These are phyloP conservation scores for Capromys pilorides DNA, from an alignment of 2,797 vertebrate genomes.

Conservation along the genomic window DNA sequence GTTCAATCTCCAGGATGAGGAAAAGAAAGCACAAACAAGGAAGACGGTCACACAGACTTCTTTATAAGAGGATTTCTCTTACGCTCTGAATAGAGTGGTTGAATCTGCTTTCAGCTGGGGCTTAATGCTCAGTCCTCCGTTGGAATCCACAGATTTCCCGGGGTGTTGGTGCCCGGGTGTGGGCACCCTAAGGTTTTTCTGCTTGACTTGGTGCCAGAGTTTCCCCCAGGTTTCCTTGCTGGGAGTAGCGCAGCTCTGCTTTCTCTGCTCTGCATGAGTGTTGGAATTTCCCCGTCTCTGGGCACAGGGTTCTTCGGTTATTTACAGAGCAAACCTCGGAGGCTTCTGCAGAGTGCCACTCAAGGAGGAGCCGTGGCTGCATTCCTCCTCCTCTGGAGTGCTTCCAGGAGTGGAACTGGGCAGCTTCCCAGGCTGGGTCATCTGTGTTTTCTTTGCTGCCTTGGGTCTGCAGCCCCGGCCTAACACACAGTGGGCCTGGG, in stretches of 20 bases:
- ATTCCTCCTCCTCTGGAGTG: not conserved
- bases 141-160: not conserved
- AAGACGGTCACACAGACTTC: not conserved
- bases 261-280: not conserved
- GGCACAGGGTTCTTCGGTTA: not conserved
- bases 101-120: not conserved
- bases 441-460: not conserved
- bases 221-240: not conserved
- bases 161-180: not conserved
- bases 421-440: not conserved
- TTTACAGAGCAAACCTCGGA: not conserved
- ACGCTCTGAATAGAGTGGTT: not conserved
- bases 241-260: not conserved
- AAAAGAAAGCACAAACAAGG: not conserved
- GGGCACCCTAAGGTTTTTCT: not conserved
- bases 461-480: not conserved
- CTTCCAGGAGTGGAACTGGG: not conserved
- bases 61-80: not conserved
- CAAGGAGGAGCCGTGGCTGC: not conserved
- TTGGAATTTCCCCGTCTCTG: constrained; percentile 17
- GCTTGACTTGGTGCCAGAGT: not conserved
- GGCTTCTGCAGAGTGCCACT: not conserved
- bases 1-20: not conserved
- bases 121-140: not conserved
- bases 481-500: not conserved